Conservation (phyloP, 1,140 invertebrate species). For the Planococcus citri region DNA sequence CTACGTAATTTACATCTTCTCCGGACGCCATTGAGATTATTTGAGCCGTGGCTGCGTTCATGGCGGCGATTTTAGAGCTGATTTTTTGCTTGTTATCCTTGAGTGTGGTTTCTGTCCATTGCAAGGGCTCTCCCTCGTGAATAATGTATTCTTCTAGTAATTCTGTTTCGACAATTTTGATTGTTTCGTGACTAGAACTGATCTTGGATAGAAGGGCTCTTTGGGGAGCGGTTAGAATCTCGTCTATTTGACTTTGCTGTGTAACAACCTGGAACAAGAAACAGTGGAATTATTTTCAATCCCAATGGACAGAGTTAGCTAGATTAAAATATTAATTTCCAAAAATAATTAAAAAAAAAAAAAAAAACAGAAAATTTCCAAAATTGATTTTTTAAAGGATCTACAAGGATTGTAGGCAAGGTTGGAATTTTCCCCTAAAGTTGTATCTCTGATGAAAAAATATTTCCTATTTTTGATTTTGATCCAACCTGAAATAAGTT, state of each 20-base stretch:
- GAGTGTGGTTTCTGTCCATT: slow-evolving; percentile 86
- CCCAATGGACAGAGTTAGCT: too few relatives aligned
- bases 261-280: too few relatives aligned
- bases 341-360: too few relatives aligned
- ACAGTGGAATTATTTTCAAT: too few relatives aligned
- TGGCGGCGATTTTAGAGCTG: slow-evolving; percentile 89
- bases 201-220: slow-evolving; percentile 82
- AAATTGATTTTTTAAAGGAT: too few relatives aligned
- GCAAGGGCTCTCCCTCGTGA: slow-evolving; percentile 64
- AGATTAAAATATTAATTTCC: too few relatives aligned
- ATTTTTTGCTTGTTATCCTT: slow-evolving; percentile 94
- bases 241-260: slow-evolving; percentile 73
- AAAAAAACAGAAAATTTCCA: too few relatives aligned
- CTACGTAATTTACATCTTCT: slow-evolving; percentile 77
- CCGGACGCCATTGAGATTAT: slow-evolving; percentile 84
- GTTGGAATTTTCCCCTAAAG: too few relatives aligned
- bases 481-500: too few relatives aligned
- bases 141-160: slow-evolving; percentile 58
- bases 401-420: too few relatives aligned
- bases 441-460: too few relatives aligned
- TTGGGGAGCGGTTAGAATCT: slow-evolving; percentile 77
- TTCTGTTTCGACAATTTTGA: slow-evolving; percentile 69
- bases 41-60: slow-evolving; percentile 97
- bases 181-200: slow-evolving; percentile 67
- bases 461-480: too few relatives aligned